Evolutionary conservation across 2,113 vertebrate genomes (phyloP), one percentile per base, ranked within the genome.

Genomic region (Bostrychus sinensis): DNA sequence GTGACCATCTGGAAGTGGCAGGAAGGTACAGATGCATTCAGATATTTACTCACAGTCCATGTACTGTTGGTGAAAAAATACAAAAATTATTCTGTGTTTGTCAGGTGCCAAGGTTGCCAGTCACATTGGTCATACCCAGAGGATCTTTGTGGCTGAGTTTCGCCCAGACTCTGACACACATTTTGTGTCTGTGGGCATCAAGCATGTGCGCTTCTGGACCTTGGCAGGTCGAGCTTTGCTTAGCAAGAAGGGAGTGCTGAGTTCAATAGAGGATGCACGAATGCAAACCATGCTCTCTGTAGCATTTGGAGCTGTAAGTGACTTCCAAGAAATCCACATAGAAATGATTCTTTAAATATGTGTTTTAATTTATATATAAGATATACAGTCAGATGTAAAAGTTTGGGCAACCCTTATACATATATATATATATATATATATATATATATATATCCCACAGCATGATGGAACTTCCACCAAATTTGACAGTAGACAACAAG

Each of bases 241-340:
- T 16, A 95, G 95, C 91, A 98, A 93, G 79, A 99, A 96, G 83
- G 97, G 97, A n/a, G 93, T 97, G 7, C 88, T 98, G 84, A 97
- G 95, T 82, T 86, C 94, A 5, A 91, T 98, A 38, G 94, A 96
- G 54, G 96, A 95, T 5, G 96, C 95, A 53, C 93, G 94, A 57
- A 97, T 98, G 96, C 97, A 98, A 80, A 99, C 96, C 0, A 99
- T 99, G 97, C 92, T 99, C 0, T 95, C 97, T 16, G 93, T 98
- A 9, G 97, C 97, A 5, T 99, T 99, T 85, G 97, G 97, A 89
- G 97, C 97, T 91, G 97, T 99, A 94, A 25, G 97, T 98, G 75
- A 65, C 56, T 64, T 75, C 43, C 16, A 30, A 41, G n/a, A 20
- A 26, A 12, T 30, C 5, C n/a, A 32, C n/a, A 13, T 19, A 9